Evolutionary conservation across 2,888 invertebrate genomes (phyloP).

Genomic region (Heteropelma amictum): DNA sequence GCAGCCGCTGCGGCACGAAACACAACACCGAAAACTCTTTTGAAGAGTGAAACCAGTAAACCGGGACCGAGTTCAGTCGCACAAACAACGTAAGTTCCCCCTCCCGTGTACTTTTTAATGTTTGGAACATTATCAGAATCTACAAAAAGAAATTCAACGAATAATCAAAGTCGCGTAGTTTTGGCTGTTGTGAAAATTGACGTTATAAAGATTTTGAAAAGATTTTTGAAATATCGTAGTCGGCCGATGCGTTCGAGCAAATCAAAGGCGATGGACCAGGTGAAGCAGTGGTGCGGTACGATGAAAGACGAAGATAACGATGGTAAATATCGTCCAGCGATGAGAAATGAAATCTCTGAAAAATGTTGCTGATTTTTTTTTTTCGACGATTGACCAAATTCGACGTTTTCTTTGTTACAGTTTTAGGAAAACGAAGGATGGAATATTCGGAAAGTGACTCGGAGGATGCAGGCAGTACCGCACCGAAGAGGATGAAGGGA

Average conservation of each 20-base stretch:
- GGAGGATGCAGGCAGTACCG: slow-evolving; percentile 77
- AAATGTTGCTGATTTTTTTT: too few species aligned
- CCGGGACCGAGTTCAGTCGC: slow-evolving; percentile 73
- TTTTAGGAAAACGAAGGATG: slow-evolving; percentile 78
- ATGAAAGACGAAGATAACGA: slow-evolving; percentile 80
- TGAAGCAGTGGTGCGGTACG: slow-evolving; percentile 90
- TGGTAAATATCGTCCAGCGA: too few species aligned
- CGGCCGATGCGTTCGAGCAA: slow-evolving; percentile 89
- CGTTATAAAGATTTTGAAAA: too few species aligned
- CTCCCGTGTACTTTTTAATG: background rate
- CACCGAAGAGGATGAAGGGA: slow-evolving; percentile 80
- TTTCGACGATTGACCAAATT: background rate
- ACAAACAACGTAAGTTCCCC: slow-evolving; percentile 68
- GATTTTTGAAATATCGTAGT: slow-evolving; percentile 77
- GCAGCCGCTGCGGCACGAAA: slow-evolving; percentile 29
- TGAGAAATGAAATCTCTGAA: background rate
- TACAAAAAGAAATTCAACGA: background rate
- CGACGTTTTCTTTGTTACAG: slow-evolving; percentile 48
- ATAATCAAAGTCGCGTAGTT: too few species aligned
- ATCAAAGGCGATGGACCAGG: slow-evolving; percentile 89
- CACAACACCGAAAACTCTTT: slow-evolving; percentile 64
- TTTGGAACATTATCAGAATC: too few species aligned
- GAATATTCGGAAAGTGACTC: slow-evolving; percentile 79
- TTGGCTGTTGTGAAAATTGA: too few species aligned
- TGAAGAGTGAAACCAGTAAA: slow-evolving; percentile 70